Base-by-base conservation (phyloP, 2,888 invertebrate genomes). In the Machimus rusticus region DNA sequence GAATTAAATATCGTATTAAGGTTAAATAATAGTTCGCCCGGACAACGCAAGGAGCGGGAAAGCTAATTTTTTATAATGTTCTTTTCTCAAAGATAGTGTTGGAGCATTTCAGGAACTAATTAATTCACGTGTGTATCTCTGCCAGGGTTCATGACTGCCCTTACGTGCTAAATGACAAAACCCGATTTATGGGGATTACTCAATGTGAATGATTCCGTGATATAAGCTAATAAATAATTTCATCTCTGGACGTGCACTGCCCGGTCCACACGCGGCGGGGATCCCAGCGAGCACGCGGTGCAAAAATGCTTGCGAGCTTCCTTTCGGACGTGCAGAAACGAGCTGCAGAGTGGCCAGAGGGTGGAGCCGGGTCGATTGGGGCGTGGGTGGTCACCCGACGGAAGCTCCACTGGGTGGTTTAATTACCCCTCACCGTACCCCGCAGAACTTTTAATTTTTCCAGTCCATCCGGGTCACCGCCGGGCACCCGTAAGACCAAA, bases 141-240 rank as follows among this genome's bases (percentile, higher is more conserved):
- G 66, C 23, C 28, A 9, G 57, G 16, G 51, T 57, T 82, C 34
- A 55, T 34, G 37, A 82, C 66, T 23, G 37, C 46, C 19, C 55
- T 82, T 46, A 82, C 82, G 57, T 37, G 57, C 57, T 57, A 82
- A 82, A 82, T 82, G 55, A 55, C 81, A 81, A 28, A 66, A 34
- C 37, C 12, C 66, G 28, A 37, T 34, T 66, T 82, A 57, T 82
- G 39, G 66, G 37, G 66, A 57, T 66, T 66, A 82, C 31, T 14
- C 82, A 57, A 82, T 51, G 82, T 23, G 57, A 66, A 57, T 82
- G 82, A 82, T 57, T 82, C 34, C 82, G 82, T 82, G 82, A 82
- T 82, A 82, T 82, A 34, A 82, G 51, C 82, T 82, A 82, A 82
- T 82, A 57, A 82, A 82, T 82, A 82, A 82, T 82, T 82, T 37